Base-by-base conservation (phyloP, 2,888 invertebrate species). In the Dinocampus coccinellae region DNA sequence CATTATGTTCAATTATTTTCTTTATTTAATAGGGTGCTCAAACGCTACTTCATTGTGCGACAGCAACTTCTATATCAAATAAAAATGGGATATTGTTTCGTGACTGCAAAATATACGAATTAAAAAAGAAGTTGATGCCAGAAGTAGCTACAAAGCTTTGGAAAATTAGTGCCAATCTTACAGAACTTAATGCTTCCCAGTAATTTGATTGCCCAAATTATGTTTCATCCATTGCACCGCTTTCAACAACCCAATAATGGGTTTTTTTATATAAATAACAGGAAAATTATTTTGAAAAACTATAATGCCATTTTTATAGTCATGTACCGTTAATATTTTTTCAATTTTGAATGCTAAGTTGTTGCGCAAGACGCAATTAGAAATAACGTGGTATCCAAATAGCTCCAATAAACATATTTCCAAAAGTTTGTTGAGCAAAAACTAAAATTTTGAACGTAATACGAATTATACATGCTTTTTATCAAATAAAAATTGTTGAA, bases 41-140 rank as follows among this genome's bases (percentile, higher is more conserved):
- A 87, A 94, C 95, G 1, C 90, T 94, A 24, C 88, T 96, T 11
- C 92, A 92, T 86, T 94, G 95, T 84, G 94, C 95, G 0, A 92
- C 93, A 0, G 93, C 93, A 74, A 85, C 89, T 73, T 80, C 81
- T 2, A 83, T 92, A 33, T 87, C 88, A 16, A 90, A 91, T 0
- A 91, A 92, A 80, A 91, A 91, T 20, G 96, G 96, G 10, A 89
- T 90, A 76, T 90, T 95, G 81, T 96, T 95, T 86, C 90, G 93
- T 58, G 92, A 95, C 85, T 95, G 95, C 81, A 89, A 88, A 26
- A 90, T 90, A 68, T 93, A 91, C 83, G 88, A 88, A 63, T 91
- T 93, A 0, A 91, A 90, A 74, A 89, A 91, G 62, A 88, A 90
- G 24, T 90, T 93, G 79, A 90, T 92, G 72, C 90, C 91, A 68